phyloP scores from a whole-genome alignment of 2,888 invertebrate genomes.

The Drosophila kambysellisi region DNA sequence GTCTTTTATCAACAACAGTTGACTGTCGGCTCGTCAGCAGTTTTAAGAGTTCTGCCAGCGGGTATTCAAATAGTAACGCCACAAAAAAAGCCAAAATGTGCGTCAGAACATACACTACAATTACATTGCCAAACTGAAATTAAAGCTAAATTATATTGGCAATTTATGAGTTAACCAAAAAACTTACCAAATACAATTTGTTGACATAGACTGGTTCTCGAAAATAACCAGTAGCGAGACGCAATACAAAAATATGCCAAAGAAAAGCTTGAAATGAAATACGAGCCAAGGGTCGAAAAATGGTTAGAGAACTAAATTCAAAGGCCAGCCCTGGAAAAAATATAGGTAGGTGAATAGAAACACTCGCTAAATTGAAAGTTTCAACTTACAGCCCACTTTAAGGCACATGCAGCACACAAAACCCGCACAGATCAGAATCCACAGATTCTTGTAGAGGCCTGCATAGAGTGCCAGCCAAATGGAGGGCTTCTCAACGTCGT shows the following conservation, averaged over 20 bases:
- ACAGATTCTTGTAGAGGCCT: slow-evolving; percentile 83
- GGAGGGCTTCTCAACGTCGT: slow-evolving; percentile 79
- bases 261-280: slow-evolving; percentile 82
- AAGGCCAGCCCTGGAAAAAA: slow-evolving; percentile 68
- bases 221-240: slow-evolving; percentile 52
- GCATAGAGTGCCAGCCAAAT: slow-evolving; percentile 85
- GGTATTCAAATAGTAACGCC: slow-evolving; percentile 75
- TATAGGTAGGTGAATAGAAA: neutral
- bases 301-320: slow-evolving; percentile 61
- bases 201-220: slow-evolving; percentile 77
- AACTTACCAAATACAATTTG: slow-evolving; percentile 70
- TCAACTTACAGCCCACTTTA: slow-evolving; percentile 82
- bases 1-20: slow-evolving; percentile 18
- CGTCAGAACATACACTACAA: slow-evolving; percentile 64
- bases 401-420: slow-evolving; percentile 75
- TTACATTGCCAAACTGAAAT: slow-evolving; percentile 52
- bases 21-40: slow-evolving; percentile 20
- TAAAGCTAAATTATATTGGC: neutral
- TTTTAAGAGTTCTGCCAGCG: slow-evolving; percentile 63
- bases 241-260: slow-evolving; percentile 79
- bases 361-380: no score
- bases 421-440: slow-evolving; percentile 81
- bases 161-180: neutral
- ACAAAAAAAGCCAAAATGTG: slow-evolving; percentile 67
- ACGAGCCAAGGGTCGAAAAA: slow-evolving; percentile 76